Evolutionary conservation across 2,888 invertebrate species (phyloP), one percentile per base, ranked within the genome.

Genomic region (Eupithecia subumbrata): DNA sequence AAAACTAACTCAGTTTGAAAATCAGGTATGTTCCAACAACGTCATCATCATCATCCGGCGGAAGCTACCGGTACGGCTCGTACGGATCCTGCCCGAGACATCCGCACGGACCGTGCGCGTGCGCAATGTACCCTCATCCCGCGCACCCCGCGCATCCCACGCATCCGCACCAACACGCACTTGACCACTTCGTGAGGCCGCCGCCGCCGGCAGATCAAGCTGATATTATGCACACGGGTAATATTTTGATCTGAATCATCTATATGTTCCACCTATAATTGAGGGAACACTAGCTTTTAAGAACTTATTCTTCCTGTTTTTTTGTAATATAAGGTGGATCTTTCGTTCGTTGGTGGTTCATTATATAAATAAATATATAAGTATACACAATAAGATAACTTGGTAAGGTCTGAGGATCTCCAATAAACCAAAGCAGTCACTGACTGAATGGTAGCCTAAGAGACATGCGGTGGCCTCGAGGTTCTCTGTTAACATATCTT

Each of bases 21-120:
- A 66, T 45, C 91, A 96, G 97, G 94, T 97, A 96, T 92, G 96
- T 96, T 75, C 94, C 95, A 79, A 96, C 94, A 73, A 95, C 94
- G 76, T 90, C 92, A 16, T 92, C 91, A 4, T 92, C 93, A 4
- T 92, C 93, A 0, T 91, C 93, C 16, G 90, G 90, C 43, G 90
- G 91, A 64, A 90, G 86, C 78, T 94, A 95, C 86, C 95, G 95
- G 79, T 95, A 95, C 83, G 93, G 94, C 81, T 90, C 96, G 78
- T 96, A 96, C 86, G 93, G 95, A 77, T 91, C 95, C 73, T 97
- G 97, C 88, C 96, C 97, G 73, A 93, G 97, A 77, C 97, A 97
- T 90, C 97, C 97, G 78, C 96, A 97, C 88, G 97, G 97, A 78
- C 95, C 96, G 76, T 97, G 97, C 93, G 95, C 96, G 79, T 97